These are phyloP conservation scores for Platynereis dumerilii DNA, from an alignment of 2,888 invertebrate species.

Conservation along the genomic window DNA sequence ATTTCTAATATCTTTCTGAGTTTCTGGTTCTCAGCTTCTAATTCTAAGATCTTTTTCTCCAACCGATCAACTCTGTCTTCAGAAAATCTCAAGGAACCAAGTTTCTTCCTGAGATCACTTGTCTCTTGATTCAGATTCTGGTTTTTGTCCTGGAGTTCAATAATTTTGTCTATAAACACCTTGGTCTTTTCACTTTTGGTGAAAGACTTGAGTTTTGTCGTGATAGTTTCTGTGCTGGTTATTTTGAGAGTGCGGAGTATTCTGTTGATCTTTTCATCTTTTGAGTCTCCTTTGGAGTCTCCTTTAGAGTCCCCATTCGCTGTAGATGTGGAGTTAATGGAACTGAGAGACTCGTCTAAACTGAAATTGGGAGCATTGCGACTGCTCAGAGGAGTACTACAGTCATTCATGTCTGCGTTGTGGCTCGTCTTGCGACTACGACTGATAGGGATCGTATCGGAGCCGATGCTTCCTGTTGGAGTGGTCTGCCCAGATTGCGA, in stretches of 20 bases:
- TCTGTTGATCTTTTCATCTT: not conserved
- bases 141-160: conserved; percentile 31
- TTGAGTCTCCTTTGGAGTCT: no score
- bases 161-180: conserved; percentile 27
- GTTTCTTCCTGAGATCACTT: conserved; percentile 17
- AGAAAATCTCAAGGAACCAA: conserved; percentile 15
- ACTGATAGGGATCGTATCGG: not conserved
- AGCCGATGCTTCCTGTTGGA: not conserved
- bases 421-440: not conserved
- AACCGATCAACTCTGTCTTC: conserved; percentile 15
- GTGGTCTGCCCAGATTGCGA: not conserved
- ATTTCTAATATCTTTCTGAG: conserved; percentile 29
- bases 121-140: conserved; percentile 25
- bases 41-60: conserved; percentile 24
- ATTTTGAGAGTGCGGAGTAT: conserved; percentile 12
- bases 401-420: conserved; percentile 19
- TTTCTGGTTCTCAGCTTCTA: conserved; percentile 30
- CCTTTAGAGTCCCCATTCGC: no score
- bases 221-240: conserved; percentile 12
- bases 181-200: conserved; percentile 24
- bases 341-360: not conserved
- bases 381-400: no score
- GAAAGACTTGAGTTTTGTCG: not conserved
- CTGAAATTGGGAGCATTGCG: no score
- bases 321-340: conserved; percentile 27